Evolutionary conservation across 2,797 vertebrate species (phyloP).

Genomic region (Tragopan temminckii): DNA sequence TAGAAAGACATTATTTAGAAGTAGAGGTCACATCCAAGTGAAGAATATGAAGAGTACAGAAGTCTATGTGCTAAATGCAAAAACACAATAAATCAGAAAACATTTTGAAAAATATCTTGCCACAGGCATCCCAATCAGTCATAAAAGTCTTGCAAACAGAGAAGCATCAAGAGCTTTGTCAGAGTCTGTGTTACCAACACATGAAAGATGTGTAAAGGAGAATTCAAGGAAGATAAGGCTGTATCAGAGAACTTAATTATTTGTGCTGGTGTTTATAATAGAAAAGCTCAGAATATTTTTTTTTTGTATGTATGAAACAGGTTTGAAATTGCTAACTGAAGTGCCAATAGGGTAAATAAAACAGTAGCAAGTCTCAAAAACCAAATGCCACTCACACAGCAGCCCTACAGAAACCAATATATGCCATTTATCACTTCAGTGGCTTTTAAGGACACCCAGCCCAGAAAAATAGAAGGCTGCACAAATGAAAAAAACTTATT

Average conservation of each 20-base stretch:
- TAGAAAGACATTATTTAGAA: not conserved
- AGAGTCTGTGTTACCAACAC: not conserved
- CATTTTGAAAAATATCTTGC: not conserved
- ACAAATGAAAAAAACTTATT: slow-evolving; percentile 6
- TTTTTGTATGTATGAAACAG: not conserved
- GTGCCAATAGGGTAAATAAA: slow-evolving; percentile 21
- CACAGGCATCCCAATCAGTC: not conserved
- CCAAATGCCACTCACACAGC: slow-evolving; percentile 7
- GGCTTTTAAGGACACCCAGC: not conserved
- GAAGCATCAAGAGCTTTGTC: not conserved
- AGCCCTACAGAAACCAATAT: not conserved
- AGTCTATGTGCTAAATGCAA: not conserved
- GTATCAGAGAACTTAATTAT: slow-evolving; percentile 6
- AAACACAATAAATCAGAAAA: not conserved
- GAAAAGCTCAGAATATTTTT: not conserved
- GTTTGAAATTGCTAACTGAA: slow-evolving; percentile 5
- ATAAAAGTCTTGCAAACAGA: not conserved
- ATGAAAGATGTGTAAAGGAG: not conserved
- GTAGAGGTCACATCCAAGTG: not conserved
- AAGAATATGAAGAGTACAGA: not conserved
- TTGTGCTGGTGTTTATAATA: not conserved
- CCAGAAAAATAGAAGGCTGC: not conserved
- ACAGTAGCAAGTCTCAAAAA: slow-evolving; percentile 31
- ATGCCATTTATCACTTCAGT: slow-evolving; percentile 30
- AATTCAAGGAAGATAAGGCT: not conserved